Evolutionary conservation across 2,797 vertebrate species (phyloP).

Genomic region (Tangara arthus): DNA sequence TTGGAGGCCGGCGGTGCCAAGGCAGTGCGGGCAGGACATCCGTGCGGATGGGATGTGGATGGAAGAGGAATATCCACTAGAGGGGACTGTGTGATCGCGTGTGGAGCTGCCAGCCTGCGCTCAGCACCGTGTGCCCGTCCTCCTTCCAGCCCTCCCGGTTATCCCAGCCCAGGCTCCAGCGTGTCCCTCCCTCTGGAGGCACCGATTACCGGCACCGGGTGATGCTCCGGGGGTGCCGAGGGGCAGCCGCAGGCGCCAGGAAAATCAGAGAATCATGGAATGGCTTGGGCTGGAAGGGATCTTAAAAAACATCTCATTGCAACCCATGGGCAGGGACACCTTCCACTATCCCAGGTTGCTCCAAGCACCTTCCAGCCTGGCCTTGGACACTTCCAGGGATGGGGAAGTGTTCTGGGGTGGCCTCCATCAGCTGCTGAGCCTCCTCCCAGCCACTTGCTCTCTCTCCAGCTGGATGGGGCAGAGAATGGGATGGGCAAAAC

Average conservation of each 20-base stretch:
- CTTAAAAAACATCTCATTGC: background rate
- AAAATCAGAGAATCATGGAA: background rate
- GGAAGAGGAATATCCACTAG: constrained; percentile 49
- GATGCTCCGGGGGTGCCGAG: background rate
- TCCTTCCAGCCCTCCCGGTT: background rate
- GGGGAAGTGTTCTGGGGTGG: background rate
- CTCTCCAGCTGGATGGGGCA: background rate
- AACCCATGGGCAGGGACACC: background rate
- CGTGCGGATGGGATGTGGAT: fast-evolving
- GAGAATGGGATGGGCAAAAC: background rate
- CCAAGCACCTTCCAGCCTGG: background rate
- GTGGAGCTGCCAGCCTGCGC: background rate
- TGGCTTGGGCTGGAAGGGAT: background rate
- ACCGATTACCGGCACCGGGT: fast-evolving
- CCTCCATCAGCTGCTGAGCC: background rate
- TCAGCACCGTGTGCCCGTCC: background rate
- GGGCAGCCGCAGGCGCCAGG: fast-evolving
- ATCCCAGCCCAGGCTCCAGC: fast-evolving
- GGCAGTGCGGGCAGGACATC: background rate
- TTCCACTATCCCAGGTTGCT: background rate
- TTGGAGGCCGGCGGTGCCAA: background rate
- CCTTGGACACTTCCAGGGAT: background rate
- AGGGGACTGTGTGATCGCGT: constrained; percentile 51
- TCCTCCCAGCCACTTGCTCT: background rate
- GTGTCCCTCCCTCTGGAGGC: background rate